Conservation (phyloP, 2,113 vertebrate genomes). For the Phylloscopus whistleri region DNA sequence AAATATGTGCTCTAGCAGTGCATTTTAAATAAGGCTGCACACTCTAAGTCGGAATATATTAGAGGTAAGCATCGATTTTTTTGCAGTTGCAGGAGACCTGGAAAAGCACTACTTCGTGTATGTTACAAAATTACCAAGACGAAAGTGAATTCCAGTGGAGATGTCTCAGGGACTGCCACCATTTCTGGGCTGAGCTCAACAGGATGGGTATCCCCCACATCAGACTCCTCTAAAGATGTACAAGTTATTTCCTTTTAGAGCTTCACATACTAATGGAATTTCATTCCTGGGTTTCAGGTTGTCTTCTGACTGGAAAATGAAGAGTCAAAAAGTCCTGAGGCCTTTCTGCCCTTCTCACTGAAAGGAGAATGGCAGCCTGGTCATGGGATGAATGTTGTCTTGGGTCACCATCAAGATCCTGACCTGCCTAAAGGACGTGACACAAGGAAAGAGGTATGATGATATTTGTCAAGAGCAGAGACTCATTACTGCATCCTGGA, state of each 20-base stretch:
- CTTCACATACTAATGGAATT: neutral
- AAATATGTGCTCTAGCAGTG: slow-evolving; percentile 82
- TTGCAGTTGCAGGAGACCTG: slow-evolving; percentile 28
- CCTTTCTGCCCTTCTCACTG: neutral
- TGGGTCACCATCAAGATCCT: slow-evolving; percentile 29
- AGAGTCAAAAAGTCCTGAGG: neutral
- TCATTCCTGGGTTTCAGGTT: neutral
- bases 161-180: neutral
- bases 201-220: neutral
- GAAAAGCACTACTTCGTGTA: slow-evolving; percentile 16
- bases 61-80: slow-evolving; percentile 68
- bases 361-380: neutral
- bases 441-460: neutral
- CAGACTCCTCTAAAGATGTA: neutral
- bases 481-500: neutral
- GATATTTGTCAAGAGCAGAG: neutral
- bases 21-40: slow-evolving; percentile 85
- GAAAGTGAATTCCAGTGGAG: neutral
- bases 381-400: neutral
- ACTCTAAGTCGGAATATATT: slow-evolving; percentile 81
- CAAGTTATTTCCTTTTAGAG: neutral
- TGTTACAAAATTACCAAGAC: slow-evolving; percentile 35
- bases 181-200: neutral
- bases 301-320: neutral
- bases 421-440: neutral